phyloP scores from a whole-genome alignment of 2,113 vertebrate genomes.

The Petrocephalus microphthalmus region DNA sequence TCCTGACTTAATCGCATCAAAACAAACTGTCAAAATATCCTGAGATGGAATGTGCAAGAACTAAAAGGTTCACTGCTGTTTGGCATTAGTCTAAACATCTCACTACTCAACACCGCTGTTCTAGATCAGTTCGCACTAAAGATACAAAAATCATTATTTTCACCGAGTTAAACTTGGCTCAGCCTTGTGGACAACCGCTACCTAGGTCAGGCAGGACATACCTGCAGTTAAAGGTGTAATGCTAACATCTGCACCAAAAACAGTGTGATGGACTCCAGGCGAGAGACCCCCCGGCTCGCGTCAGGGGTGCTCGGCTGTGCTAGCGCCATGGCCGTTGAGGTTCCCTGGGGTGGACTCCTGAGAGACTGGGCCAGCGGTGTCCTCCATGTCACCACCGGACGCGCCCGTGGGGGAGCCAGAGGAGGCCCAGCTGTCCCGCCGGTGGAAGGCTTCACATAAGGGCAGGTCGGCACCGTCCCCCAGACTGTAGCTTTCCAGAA shows the following conservation, averaged over 20 bases:
- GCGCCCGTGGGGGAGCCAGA: conserved; percentile 65
- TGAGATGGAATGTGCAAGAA: conserved; percentile 9
- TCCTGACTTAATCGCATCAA: not conserved
- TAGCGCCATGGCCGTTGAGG: conserved; percentile 70
- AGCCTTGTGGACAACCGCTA: not conserved
- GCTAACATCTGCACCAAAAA: not conserved
- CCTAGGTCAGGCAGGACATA: not conserved
- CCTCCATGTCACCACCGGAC: conserved; percentile 47
- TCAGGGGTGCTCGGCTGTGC: conserved; percentile 63
- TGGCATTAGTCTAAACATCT: not conserved
- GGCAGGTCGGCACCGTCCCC: conserved; percentile 86
- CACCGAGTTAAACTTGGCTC: conserved; percentile 2
- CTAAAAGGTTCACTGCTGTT: not conserved
- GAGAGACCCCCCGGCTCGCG: not conserved
- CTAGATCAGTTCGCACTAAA: not conserved
- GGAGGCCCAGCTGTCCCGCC: conserved; percentile 68
- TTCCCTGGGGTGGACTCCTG: conserved; percentile 63
- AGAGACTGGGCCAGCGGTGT: conserved; percentile 44
- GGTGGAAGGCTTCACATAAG: conserved; percentile 84
- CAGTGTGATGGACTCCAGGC: not conserved
- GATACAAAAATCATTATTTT: not conserved
- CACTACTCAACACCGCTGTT: not conserved
- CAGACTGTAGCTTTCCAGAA: conserved; percentile 85
- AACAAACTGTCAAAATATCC: not conserved
- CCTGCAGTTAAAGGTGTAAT: conserved; percentile 6